Base-by-base conservation (phyloP, 2,113 vertebrate genomes). In the Piprites chloris region DNA sequence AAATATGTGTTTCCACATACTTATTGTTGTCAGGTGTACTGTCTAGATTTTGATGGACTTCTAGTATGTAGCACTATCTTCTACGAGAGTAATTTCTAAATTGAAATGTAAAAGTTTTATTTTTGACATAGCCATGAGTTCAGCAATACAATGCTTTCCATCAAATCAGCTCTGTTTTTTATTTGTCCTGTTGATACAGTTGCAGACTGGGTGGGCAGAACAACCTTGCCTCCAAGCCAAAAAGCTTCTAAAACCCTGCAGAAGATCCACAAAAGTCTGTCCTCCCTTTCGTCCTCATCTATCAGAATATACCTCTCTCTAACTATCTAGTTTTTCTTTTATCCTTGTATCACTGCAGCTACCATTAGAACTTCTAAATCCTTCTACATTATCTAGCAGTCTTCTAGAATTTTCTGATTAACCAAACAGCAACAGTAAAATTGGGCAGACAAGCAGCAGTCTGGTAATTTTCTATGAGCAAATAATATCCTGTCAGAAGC, bases 371-470 rank as follows among this genome's bases (percentile, higher is more conserved):
- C 21, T 74, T 81, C 15, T n/a, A 81, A 83, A 47, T n/a, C 35
- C 14, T 87, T 55, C 33, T 4, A 53, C 26, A 32, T 79, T 50
- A 66, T 9, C n/a, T 13, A 85, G 47, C 8, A 89, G 49, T 22
- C 49, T 44, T 76, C n/a, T 47, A 85, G 26, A 74, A 87, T 68
- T 56, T 92, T 68, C 50, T 56, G 9, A 91, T 73, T 82, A 89
- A n/a, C 58, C n/a, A 77, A 87, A 90, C 4, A 53, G n/a, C 56
- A 95, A 56, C 4, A 37, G 11, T 39, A 69, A 77, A 78, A 90
- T 5, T 63, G 47, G 62, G 18, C 77, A 91, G 39, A 73, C 23
- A 80, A 85, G 41, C 6, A 11, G 49, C 32, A 87, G 19, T n/a
- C 73, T 72, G n/a, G 9, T 53, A 61, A 55, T 65, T 32, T n/a